Percentiles rank a stretch among this genome's conserved stretches.
These are phyloP conservation scores for Rhopalosiphum maidis DNA, from an alignment of 1,140 invertebrate genomes.

Conservation along the genomic window DNA sequence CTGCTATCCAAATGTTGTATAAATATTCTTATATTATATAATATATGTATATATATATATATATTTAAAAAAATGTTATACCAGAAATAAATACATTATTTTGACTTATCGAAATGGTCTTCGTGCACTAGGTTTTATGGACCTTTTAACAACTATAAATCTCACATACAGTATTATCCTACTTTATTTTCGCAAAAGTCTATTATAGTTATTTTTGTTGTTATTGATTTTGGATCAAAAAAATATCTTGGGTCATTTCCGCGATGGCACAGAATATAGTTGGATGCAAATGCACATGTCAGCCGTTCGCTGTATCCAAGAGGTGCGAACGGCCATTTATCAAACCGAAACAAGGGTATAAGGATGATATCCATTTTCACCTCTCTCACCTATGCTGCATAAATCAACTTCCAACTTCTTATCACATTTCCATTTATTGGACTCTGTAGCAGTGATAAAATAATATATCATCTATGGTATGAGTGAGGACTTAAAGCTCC, in stretches of 20 bases:
- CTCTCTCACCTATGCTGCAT: constrained; percentile 41
- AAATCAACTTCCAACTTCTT: constrained; percentile 53
- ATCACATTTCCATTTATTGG: constrained; percentile 45
- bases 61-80: background rate
- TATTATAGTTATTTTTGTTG: constrained; percentile 9
- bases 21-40: background rate
- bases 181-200: background rate
- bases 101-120: background rate
- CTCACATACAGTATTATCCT: background rate
- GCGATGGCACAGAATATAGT: background rate
- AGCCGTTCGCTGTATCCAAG: background rate
- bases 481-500: background rate
- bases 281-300: background rate
- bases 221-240: constrained; percentile 5
- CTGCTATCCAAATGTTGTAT: background rate
- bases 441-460: constrained; percentile 43
- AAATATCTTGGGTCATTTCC: background rate
- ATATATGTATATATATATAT: too few species aligned
- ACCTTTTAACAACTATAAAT: background rate
- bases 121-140: background rate
- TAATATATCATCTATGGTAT: constrained; percentile 45
- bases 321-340: constrained; percentile 25
- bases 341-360: constrained; percentile 38
- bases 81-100: constrained; percentile 13
- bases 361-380: constrained; percentile 42